A percentile compares a stretch with the other conserved stretches of the same genome.
phyloP scores from a whole-genome alignment of 2,797 vertebrate genomes.

The Sebastes kiyomatsui region DNA sequence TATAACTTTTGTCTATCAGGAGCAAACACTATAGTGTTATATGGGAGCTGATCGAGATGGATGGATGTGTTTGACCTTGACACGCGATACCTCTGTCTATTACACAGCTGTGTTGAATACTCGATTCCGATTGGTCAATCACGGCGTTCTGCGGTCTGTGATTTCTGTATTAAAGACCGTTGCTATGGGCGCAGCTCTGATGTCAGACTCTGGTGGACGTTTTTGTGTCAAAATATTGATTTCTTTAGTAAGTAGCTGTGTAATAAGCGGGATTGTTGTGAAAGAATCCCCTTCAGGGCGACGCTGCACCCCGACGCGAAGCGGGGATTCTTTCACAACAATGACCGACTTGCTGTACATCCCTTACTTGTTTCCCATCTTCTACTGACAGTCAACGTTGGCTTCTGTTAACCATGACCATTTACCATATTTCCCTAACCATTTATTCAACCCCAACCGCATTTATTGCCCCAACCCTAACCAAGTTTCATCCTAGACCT shows the following conservation, averaged over 20 bases:
- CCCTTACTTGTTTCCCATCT: background rate
- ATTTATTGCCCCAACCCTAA: background rate
- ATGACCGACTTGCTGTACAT: no score
- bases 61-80: background rate
- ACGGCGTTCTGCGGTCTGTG: no score
- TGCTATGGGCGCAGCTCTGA: no score
- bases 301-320: accelerated
- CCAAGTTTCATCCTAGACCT: background rate
- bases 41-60: background rate
- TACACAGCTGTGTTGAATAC: no score
- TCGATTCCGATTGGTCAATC: no score
- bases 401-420: background rate
- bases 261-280: no score
- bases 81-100: background rate
- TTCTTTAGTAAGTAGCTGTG: no score
- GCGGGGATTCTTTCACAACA: no score
- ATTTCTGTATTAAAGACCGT: no score
- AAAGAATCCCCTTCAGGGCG: no score
- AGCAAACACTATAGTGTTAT: background rate
- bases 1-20: background rate
- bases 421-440: background rate
- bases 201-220: accelerated
- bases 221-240: no score
- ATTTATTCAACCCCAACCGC: background rate
- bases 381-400: background rate